A percentile compares a stretch with the other conserved stretches of the same genome.
Evolutionary conservation across 2,113 vertebrate species (phyloP).

Genomic region (Lophura nycthemera): DNA sequence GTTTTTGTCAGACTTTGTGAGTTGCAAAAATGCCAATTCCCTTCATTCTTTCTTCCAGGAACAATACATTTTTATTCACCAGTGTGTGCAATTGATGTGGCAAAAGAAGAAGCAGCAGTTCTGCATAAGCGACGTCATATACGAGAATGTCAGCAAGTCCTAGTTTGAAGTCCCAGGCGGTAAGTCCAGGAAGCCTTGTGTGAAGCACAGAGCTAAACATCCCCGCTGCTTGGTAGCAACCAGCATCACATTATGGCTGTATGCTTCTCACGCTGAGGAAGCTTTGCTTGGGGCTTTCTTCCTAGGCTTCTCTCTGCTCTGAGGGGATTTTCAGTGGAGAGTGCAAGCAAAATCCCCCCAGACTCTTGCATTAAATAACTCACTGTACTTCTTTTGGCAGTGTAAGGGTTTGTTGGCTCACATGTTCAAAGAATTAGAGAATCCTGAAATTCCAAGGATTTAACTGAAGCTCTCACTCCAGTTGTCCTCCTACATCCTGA

Average conservation of each 20-base stretch:
- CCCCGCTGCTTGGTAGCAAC: neutral
- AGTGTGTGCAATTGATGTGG: conserved; percentile 96
- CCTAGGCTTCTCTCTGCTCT: neutral
- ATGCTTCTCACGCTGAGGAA: neutral
- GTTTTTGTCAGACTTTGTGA: neutral
- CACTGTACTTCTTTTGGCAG: accelerated
- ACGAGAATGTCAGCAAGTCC: conserved; percentile 95
- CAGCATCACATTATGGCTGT: accelerated
- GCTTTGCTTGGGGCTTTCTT: neutral
- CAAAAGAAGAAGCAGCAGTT: conserved; percentile 93
- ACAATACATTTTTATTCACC: conserved; percentile 97
- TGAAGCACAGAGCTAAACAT: accelerated
- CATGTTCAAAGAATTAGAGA: neutral
- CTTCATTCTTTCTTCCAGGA: conserved; percentile 78
- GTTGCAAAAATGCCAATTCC: neutral
- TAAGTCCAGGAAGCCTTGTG: conserved; percentile 25
- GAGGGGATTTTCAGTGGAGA: neutral
- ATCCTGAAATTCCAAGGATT: neutral
- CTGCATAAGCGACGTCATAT: conserved; percentile 92
- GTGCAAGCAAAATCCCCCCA: neutral
- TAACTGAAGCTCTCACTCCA: neutral
- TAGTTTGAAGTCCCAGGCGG: conserved; percentile 74
- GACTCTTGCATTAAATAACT: accelerated
- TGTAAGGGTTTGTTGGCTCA: neutral
- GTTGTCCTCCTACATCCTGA: neutral